Evolutionary conservation across 2,797 vertebrate species (phyloP), one percentile per base, ranked within the genome.

Genomic region (Microcaecilia unicolor): DNA sequence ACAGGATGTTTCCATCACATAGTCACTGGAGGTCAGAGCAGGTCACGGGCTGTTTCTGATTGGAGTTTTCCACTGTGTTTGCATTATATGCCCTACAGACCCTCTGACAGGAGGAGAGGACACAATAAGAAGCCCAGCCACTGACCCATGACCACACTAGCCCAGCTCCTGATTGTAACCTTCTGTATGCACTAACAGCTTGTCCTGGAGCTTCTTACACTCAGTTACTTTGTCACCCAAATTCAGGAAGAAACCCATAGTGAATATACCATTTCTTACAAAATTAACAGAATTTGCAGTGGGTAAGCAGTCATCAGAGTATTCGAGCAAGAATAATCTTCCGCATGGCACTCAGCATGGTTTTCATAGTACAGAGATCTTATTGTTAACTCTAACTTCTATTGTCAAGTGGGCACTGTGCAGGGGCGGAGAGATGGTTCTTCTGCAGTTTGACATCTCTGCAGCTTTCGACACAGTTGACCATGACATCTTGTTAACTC

Each of bases 151-250:
- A 53, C 67, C 61, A 44, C 21, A 8, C 44, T n/a, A 17, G 61
- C 46, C 25, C 2, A 48, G 45, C 48, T 68, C 64, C 54, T 80
- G 78, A 80, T 81, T 81, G 73, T 75, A 79, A 79, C 74, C 75
- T 74, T 76, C 75, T 79, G 80, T 61, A 54, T 55, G 52, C 47
- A n/a, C 37, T 39, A 47, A 60, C 52, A 31, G 18, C 35, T 41
- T 55, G 23, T 34, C 9, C 10, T 1, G 25, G 58, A 58, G 46
- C 48, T 24, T 4, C n/a, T n/a, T n/a, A n/a, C n/a, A n/a, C n/a
- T n/a, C n/a, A n/a, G n/a, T n/a, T n/a, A n/a, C 4, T 12, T 24
- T 11, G 11, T 8, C 20, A n/a, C 14, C 28, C 34, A 19, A 3
- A 2, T 1, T 2, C 2, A 10, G 18, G 8, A 21, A 9, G 10